Base-by-base conservation (phyloP, 2,888 invertebrate species). In the Macaria notata region DNA sequence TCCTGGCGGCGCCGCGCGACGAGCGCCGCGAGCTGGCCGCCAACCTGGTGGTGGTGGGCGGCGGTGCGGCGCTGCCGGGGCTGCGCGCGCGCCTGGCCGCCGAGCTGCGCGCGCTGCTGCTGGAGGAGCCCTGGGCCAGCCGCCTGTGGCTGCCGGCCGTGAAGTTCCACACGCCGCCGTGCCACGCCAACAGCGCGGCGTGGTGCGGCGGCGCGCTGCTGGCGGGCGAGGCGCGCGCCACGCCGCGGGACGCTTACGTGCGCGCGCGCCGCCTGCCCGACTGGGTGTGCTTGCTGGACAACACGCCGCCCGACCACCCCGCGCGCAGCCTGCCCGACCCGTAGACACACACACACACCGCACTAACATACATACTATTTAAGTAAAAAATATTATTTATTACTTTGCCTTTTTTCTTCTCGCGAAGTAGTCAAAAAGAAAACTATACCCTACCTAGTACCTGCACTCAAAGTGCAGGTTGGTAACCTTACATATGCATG, bases 1-100 rank as follows among this genome's bases (percentile, higher is more conserved):
- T 47, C 4, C 39, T 46, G 38, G 49, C 31, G 38, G 59, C 64
- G 47, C 59, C 70, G 52, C 96, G 55, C 8, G 98, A 99, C 90
- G 93, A 95, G 61, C 93, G 98, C 9, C 93, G 93, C 54, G 91
- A 92, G 49, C 89, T 99, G 43, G 95, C 97, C 0, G 95, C 95
- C 79, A 98, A 97, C 84, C 94, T 99, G 66, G 89, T 99, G 54
- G 86, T 99, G 29, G 94, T 96, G 54, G 99, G 99, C 39, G 99
- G 99, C 8, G 95, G 96, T 2, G 92, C 95, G 0, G 95, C 96
- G 93, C 88, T 96, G 64, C 95, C 95, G 54, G 99, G 99, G 0
- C 95, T 99, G 71, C 93, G 94, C 73, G 93, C 96, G 30, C 93
- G 99, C 53, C 91, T 99, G 1, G 93, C 94, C 65, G 88, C 93